Conservation (phyloP, 1,140 invertebrate genomes). For the Lordiphosa mommai region DNA sequence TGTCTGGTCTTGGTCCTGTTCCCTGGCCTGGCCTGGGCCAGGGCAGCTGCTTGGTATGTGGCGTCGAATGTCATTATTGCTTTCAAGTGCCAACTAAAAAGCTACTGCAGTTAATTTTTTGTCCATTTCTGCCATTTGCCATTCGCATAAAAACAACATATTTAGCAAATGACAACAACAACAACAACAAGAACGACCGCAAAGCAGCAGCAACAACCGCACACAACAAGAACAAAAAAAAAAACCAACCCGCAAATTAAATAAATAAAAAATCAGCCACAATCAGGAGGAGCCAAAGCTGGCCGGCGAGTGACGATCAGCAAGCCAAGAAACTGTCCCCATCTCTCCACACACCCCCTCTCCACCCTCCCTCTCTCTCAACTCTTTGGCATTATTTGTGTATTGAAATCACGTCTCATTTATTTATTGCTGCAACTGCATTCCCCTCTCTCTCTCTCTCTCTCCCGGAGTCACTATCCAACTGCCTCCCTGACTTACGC, state of each 20-base stretch:
- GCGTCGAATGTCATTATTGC: constrained; percentile 79
- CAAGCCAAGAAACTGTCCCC: constrained; percentile 35
- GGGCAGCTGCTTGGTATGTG: constrained; percentile 73
- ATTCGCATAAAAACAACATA: constrained; percentile 78
- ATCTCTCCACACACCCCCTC: constrained; percentile 3
- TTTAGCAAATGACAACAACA: constrained; percentile 79
- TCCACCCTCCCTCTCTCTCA: background rate
- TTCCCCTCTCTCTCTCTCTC: constrained; percentile 17
- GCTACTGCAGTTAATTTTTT: constrained; percentile 76
- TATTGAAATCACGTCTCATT: constrained; percentile 80
- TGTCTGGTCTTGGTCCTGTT: constrained; percentile 12
- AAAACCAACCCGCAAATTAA: constrained; percentile 63
- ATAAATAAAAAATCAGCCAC: constrained; percentile 74
- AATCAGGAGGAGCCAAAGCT: constrained; percentile 22
- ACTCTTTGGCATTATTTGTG: constrained; percentile 64
- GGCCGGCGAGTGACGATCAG: constrained; percentile 31
- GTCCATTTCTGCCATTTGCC: constrained; percentile 68
- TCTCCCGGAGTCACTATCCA: background rate
- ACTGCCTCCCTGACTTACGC: constrained; percentile 40
- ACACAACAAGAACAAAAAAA: constrained; percentile 14
- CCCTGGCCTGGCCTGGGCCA: constrained; percentile 7
- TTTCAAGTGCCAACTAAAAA: constrained; percentile 79
- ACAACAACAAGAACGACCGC: constrained; percentile 24
- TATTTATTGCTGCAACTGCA: constrained; percentile 78
- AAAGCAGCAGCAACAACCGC: constrained; percentile 10